Conservation (phyloP, 2,113 vertebrate genomes). For the Otocyon megalotis region DNA sequence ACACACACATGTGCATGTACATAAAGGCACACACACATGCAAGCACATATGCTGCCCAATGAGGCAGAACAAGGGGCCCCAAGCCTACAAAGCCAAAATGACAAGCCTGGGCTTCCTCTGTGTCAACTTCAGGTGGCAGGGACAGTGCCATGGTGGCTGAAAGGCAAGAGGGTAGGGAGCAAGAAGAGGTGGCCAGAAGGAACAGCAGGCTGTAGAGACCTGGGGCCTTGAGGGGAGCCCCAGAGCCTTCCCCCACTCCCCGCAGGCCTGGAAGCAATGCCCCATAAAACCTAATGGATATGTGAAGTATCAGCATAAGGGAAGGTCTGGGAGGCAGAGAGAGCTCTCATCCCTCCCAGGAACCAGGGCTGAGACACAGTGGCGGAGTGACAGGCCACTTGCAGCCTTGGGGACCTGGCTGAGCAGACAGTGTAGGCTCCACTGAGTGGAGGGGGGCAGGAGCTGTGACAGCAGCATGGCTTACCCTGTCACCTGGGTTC, state of each 20-base stretch:
- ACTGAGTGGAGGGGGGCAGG: neutral
- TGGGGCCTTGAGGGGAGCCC: neutral
- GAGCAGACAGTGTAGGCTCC: neutral
- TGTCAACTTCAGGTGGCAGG: neutral
- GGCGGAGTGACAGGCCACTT: neutral
- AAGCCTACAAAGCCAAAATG: neutral
- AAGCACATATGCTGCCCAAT: neutral
- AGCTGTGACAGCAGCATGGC: neutral
- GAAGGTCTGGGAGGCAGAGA: neutral
- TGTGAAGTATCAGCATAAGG: constrained; percentile 48
- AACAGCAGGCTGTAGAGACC: neutral
- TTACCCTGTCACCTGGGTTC: neutral
- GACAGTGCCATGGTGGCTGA: neutral
- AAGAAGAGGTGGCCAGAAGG: neutral
- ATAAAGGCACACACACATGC: neutral
- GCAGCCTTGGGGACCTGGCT: neutral
- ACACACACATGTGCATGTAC: neutral
- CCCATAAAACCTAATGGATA: constrained; percentile 72
- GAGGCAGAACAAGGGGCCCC: neutral
- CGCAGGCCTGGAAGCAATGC: neutral
- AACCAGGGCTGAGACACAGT: constrained; percentile 20
- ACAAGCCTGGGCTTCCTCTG: neutral
- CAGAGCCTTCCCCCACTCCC: constrained; percentile 9
- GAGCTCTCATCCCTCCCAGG: constrained; percentile 36
- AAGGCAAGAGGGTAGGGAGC: neutral